These are phyloP conservation scores for Regulus satrapa DNA, from an alignment of 2,113 vertebrate genomes.

Conservation along the genomic window DNA sequence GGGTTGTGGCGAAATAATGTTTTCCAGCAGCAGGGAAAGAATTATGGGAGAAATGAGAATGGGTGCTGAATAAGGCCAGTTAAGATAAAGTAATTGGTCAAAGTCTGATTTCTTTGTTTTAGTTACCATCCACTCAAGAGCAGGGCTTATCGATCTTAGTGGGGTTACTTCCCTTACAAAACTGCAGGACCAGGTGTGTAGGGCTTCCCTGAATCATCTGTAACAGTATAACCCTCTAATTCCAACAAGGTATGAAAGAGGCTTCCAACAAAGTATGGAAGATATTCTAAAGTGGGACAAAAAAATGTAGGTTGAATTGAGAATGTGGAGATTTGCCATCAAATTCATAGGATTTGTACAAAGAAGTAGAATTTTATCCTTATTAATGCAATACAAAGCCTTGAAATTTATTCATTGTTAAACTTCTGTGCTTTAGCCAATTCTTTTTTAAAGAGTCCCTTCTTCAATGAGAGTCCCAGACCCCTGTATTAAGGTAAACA, in stretches of 20 bases:
- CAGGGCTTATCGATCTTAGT: not conserved
- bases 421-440: constrained; percentile 3
- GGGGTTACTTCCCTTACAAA: not conserved
- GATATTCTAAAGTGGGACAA: not conserved
- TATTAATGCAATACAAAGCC: constrained; percentile 37
- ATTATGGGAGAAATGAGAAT: not conserved
- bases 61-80: not conserved
- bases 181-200: not conserved
- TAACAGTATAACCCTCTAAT: not conserved
- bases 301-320: not conserved
- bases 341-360: not conserved
- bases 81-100: constrained; percentile 13
- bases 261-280: not conserved
- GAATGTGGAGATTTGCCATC: not conserved
- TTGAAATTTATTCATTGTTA: constrained; percentile 21
- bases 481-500: constrained; percentile 23
- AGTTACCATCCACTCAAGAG: not conserved
- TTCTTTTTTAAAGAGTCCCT: not conserved
- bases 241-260: not conserved
- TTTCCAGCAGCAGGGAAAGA: not conserved
- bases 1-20: not conserved
- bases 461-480: not conserved
- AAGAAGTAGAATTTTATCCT: constrained; percentile 19
- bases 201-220: not conserved
- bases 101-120: constrained; percentile 8